Evolutionary conservation across 2,113 vertebrate genomes (phyloP).

Genomic region (Sceloporus tristichus): DNA sequence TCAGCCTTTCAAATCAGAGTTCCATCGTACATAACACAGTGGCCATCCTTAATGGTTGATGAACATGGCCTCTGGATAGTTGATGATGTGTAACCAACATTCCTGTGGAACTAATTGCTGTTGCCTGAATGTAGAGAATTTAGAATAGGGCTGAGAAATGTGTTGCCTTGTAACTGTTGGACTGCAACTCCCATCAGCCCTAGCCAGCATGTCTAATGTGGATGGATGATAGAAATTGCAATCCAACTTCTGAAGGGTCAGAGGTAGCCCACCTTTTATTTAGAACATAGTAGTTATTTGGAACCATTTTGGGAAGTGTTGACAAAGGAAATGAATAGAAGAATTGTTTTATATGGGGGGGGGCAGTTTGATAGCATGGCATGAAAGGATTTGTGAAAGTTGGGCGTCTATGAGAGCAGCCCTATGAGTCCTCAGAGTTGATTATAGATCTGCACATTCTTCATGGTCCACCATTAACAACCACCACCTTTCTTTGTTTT

Average conservation of each 20-base stretch:
- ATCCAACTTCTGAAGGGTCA: neutral
- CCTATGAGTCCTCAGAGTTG: neutral
- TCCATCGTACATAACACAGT: neutral
- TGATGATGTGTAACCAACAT: neutral
- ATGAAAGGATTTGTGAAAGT: neutral
- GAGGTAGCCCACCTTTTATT: neutral
- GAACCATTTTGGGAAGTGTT: neutral
- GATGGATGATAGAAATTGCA: neutral
- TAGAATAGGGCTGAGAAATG: neutral
- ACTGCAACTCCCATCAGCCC: neutral
- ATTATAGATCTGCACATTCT: neutral
- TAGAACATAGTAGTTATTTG: neutral
- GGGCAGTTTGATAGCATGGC: neutral
- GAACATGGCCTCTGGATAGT: neutral
- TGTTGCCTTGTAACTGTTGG: neutral
- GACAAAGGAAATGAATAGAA: neutral
- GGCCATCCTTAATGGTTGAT: neutral
- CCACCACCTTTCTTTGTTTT: constrained; percentile 16
- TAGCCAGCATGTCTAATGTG: neutral
- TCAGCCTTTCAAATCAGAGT: neutral
- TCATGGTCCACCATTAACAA: neutral
- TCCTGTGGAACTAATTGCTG: neutral
- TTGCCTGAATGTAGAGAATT: neutral
- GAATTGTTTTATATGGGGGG: neutral
- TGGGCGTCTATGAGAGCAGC: too few species aligned